Conservation (phyloP, 2,888 invertebrate species). For the Thereva nobilitata region DNA sequence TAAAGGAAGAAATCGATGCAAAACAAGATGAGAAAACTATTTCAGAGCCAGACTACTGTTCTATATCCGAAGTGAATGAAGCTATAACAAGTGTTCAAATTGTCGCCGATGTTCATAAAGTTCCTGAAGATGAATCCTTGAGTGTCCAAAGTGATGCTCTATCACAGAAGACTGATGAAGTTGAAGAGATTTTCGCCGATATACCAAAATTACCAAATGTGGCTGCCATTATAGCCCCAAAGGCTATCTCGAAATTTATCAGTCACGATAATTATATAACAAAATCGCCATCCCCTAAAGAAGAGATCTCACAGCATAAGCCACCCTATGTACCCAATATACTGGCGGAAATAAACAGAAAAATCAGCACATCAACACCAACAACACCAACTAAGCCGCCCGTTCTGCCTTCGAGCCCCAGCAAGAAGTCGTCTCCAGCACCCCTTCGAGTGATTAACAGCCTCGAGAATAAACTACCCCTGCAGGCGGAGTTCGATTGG, state of each 20-base stretch:
- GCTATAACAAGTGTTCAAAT: slow-evolving; percentile 60
- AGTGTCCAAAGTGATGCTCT: slow-evolving; percentile 38
- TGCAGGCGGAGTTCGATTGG: slow-evolving; percentile 58
- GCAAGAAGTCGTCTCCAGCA: slow-evolving; percentile 23
- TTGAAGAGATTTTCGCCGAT: slow-evolving; percentile 59
- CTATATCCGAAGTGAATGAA: slow-evolving; percentile 69
- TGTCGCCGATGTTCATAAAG: slow-evolving; percentile 60
- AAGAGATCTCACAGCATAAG: slow-evolving; percentile 4
- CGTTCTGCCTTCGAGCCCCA: slow-evolving; percentile 34
- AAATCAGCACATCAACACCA: slow-evolving; percentile 37
- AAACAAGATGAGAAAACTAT: slow-evolving; percentile 47
- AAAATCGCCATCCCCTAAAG: slow-evolving; percentile 39
- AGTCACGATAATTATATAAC: slow-evolving; percentile 44
- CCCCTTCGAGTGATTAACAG: slow-evolving; percentile 19
- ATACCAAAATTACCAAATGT: slow-evolving; percentile 77
- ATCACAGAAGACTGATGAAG: slow-evolving; percentile 55
- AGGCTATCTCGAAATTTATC: slow-evolving; percentile 47
- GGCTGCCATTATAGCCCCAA: slow-evolving; percentile 73
- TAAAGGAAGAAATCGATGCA: slow-evolving; percentile 37
- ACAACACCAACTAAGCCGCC: slow-evolving; percentile 38
- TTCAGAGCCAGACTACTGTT: slow-evolving; percentile 74
- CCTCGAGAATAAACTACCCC: slow-evolving; percentile 47
- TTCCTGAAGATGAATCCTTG: slow-evolving; percentile 44
- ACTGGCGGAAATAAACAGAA: slow-evolving; percentile 55
- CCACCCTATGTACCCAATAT: slow-evolving; percentile 53